phyloP scores from a whole-genome alignment of 2,797 vertebrate species.

The Gephyroberyx darwinii region DNA sequence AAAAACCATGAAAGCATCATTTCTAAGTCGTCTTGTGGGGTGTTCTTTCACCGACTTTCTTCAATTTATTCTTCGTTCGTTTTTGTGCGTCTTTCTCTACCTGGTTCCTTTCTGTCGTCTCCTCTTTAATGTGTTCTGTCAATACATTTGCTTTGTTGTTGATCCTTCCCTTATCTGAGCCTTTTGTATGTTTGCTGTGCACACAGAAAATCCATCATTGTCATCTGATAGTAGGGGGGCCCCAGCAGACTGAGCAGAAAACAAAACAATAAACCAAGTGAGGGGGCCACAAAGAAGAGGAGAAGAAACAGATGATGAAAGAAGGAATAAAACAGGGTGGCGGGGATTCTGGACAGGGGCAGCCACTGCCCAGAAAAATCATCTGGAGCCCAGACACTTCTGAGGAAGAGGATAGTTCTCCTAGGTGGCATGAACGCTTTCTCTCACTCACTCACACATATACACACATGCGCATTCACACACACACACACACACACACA shows the following conservation, averaged over 20 bases:
- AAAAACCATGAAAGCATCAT: conserved; percentile 21
- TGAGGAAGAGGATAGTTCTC: conserved; percentile 37
- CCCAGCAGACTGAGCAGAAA: conserved; percentile 34
- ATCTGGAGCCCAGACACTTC: conserved; percentile 8
- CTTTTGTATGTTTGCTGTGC: conserved; percentile 62
- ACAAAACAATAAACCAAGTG: conserved; percentile 25
- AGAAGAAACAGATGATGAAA: conserved; percentile 17
- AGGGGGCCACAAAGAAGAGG: conserved; percentile 23
- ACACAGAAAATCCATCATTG: conserved; percentile 66
- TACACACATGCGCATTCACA: not conserved
- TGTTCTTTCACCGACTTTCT: not conserved
- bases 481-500: not conserved
- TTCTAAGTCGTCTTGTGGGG: conserved; percentile 6
- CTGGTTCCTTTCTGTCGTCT: conserved; percentile 17
- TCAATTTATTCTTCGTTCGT: conserved; percentile 2
- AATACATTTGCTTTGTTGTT: conserved; percentile 47
- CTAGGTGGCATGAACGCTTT: not conserved
- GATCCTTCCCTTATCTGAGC: conserved; percentile 53
- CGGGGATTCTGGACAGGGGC: conserved; percentile 20
- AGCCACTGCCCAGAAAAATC: conserved; percentile 12
- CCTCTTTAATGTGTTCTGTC: conserved; percentile 23
- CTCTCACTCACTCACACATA: not conserved
- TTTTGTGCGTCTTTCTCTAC: conserved; percentile 17
- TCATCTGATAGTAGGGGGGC: conserved; percentile 23
- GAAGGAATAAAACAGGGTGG: conserved; percentile 22